A percentile compares a stretch with the other conserved stretches of the same genome.
Evolutionary conservation across 1,140 invertebrate species (phyloP).

Genomic region (Cyrtorhinus lividipennis): DNA sequence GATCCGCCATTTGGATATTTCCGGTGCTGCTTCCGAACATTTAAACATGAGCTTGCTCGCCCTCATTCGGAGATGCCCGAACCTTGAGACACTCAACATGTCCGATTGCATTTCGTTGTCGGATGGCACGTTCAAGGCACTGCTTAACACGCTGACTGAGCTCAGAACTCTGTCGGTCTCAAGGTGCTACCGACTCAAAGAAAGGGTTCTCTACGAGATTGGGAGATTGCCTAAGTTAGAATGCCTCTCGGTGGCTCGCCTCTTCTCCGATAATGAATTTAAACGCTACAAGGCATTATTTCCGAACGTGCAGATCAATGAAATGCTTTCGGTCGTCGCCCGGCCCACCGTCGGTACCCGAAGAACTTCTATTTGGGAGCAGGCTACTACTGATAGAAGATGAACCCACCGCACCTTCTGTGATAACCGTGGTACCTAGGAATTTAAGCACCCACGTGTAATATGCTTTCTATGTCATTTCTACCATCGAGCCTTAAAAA

Average conservation of each 20-base stretch:
- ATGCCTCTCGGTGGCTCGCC: conserved; percentile 19
- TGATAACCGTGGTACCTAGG: no score
- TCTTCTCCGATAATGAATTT: conserved; percentile 26
- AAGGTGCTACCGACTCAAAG: conserved; percentile 64
- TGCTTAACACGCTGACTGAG: conserved; percentile 44
- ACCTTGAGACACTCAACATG: conserved; percentile 66
- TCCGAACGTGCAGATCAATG: conserved; percentile 45
- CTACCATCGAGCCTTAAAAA: no score
- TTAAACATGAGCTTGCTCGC: conserved; percentile 55
- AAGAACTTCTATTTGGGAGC: conserved; percentile 71
- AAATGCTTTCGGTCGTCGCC: conserved; percentile 63
- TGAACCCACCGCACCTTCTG: no score
- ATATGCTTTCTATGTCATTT: no score
- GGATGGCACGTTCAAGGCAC: conserved; percentile 37
- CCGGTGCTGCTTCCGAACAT: conserved; percentile 59
- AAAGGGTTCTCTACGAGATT: conserved; percentile 32
- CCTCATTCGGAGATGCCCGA: conserved; percentile 47
- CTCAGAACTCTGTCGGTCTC: conserved; percentile 69
- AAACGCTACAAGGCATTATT: conserved; percentile 39
- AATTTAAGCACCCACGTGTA: no score
- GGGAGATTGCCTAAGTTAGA: conserved; percentile 34
- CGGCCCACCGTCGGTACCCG: conserved; percentile 71
- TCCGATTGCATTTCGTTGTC: conserved; percentile 68
- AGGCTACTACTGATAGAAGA: not conserved
- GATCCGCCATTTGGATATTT: conserved; percentile 59